Evolutionary conservation across 1,140 invertebrate species (phyloP), one percentile per base, ranked within the genome.

Genomic region (Ectropis grisescens): DNA sequence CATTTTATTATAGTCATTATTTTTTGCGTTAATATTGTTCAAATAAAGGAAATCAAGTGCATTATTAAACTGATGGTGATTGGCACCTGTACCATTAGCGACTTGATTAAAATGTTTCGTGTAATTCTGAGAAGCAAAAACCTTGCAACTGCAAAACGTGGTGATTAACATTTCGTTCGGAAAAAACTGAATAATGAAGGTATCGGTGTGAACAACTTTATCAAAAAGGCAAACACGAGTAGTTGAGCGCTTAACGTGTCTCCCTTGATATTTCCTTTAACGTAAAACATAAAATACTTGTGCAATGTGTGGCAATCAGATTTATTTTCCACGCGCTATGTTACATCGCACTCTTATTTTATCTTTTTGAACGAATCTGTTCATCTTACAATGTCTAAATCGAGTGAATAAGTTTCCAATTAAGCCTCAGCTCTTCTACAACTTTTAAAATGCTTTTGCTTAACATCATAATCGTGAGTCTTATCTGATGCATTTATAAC

Each of bases 341-440:
- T n/a, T n/a, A n/a, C n/a, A n/a, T n/a, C n/a, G n/a, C n/a, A n/a
- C n/a, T n/a, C n/a, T n/a, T n/a, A n/a, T n/a, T n/a, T n/a, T n/a
- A n/a, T n/a, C n/a, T n/a, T n/a, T n/a, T n/a, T n/a, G n/a, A n/a
- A n/a, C n/a, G n/a, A n/a, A n/a, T n/a, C n/a, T n/a, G n/a, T n/a
- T n/a, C n/a, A n/a, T n/a, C n/a, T n/a, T n/a, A n/a, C n/a, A n/a
- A n/a, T n/a, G n/a, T n/a, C n/a, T n/a, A 61, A 60, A 66, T 64
- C 61, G 55, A 60, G 57, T 61, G 54, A 61, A 64, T 58, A 62
- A 62, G 47, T 66, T 66, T 48, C 51, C 56, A 58, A 59, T 56
- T 53, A 61, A 57, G 53, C 58, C 57, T 54, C 62, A 61, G 59
- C 61, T 62, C 57, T 41, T 51, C 55, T 48, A 42, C 54, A 64